Evolutionary conservation across 2,888 invertebrate genomes (phyloP).

Genomic region (Mesodorylaimus sp.): DNA sequence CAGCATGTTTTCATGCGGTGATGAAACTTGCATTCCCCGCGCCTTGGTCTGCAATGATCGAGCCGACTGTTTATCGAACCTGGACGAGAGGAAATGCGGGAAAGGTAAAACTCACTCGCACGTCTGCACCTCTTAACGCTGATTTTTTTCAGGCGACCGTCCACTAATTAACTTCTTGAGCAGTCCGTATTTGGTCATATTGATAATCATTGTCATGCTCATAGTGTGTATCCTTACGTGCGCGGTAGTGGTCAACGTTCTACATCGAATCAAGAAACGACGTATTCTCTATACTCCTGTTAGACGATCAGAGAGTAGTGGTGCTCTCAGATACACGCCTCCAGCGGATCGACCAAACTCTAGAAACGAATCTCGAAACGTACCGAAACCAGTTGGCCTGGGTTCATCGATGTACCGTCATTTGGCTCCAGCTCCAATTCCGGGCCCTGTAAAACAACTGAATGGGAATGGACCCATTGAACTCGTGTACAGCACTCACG

Average conservation of each 20-base stretch:
- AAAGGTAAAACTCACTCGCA: background rate
- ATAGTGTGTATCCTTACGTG: conserved; percentile 6
- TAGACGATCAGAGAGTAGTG: too few species aligned
- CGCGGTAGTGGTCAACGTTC: conserved; percentile 9
- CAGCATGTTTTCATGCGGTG: conserved; percentile 23
- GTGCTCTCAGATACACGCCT: too few species aligned
- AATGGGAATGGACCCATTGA: background rate
- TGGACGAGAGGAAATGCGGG: conserved; percentile 18
- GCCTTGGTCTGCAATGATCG: conserved; percentile 20
- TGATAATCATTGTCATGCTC: conserved; percentile 1
- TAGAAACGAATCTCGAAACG: too few species aligned
- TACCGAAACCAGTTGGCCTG: too few species aligned
- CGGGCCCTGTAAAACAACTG: too few species aligned
- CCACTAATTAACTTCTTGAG: background rate
- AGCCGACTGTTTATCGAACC: conserved; percentile 21
- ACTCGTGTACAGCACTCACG: background rate
- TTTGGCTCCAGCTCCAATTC: background rate
- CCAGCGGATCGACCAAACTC: background rate
- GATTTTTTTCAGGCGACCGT: background rate
- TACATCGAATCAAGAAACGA: background rate
- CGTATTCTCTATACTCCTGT: background rate
- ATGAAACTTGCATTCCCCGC: conserved; percentile 25
- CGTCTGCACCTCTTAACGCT: background rate
- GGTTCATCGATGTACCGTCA: background rate
- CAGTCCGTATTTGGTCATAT: conserved; percentile 7